Evolutionary conservation across 1,140 invertebrate species (phyloP).

Genomic region (Paralvinella palmiformis): DNA sequence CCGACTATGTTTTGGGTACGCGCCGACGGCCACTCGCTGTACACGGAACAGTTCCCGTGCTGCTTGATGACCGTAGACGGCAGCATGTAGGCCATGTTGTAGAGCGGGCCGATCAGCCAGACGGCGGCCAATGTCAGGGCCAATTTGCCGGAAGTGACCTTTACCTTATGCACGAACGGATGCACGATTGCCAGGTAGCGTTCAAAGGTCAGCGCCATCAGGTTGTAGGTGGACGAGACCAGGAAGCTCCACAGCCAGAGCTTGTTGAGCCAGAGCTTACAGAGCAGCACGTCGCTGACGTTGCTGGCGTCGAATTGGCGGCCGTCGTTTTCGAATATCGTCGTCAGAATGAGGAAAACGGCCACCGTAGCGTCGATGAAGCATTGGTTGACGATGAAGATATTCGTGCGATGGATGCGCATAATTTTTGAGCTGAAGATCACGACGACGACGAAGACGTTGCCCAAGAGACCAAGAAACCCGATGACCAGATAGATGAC

Average conservation of each 20-base stretch:
- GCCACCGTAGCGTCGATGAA: conserved; percentile 12
- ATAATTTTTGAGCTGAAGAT: too few relatives aligned
- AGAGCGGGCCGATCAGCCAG: neutral
- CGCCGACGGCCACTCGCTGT: conserved; percentile 2
- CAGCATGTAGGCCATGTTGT: neutral
- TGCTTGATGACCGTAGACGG: neutral
- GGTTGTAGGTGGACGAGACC: conserved; percentile 10
- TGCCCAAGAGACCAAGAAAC: too few relatives aligned
- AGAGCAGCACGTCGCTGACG: conserved; percentile 9
- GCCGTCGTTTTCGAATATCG: conserved; percentile 6
- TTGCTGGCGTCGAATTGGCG: neutral
- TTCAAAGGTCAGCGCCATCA: conserved; percentile 11
- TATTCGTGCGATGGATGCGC: neutral
- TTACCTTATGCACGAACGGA: neutral
- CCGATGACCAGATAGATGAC: too few relatives aligned
- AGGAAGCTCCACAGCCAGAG: conserved; percentile 4
- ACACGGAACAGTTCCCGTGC: neutral
- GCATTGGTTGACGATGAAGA: conserved; percentile 10
- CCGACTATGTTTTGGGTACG: neutral
- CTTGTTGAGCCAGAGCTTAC: conserved; percentile 16
- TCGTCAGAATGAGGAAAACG: conserved; percentile 10
- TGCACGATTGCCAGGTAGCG: conserved; percentile 5
- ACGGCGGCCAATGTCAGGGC: neutral
- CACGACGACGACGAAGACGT: too few relatives aligned
- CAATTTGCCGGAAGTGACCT: neutral